Percentiles rank a stretch among this genome's conserved stretches.
Conservation (phyloP, 1,140 invertebrate genomes). For the Bombus confusus region DNA sequence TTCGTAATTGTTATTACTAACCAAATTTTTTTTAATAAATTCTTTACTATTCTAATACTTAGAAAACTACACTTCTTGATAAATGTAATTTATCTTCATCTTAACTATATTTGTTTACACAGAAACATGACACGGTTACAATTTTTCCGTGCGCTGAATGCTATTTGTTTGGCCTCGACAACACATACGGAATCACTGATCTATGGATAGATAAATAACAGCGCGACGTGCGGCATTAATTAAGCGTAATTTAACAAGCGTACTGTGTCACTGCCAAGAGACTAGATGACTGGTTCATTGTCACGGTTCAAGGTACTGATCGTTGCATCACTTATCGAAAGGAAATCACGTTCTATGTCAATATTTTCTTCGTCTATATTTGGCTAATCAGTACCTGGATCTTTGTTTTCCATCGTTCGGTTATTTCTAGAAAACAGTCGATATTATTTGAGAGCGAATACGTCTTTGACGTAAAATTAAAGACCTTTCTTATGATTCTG, state of each 20-base stretch:
- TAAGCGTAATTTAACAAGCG: constrained; percentile 39
- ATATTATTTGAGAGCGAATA: background rate
- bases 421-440: background rate
- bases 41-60: too few relatives aligned
- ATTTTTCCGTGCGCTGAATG: background rate
- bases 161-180: background rate
- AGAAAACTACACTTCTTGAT: too few relatives aligned
- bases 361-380: constrained; percentile 32
- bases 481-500: too few relatives aligned
- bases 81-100: too few relatives aligned
- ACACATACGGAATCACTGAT: constrained; percentile 4
- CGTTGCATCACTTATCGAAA: constrained; percentile 29
- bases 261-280: constrained; percentile 28
- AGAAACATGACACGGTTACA: background rate
- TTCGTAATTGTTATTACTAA: too few relatives aligned
- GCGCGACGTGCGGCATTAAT: constrained; percentile 29
- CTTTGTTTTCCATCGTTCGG: background rate
- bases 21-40: too few relatives aligned
- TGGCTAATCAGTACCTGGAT: constrained; percentile 23
- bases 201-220: constrained; percentile 28
- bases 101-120: background rate
- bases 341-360: constrained; percentile 24
- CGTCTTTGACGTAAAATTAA: background rate
- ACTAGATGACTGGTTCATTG: constrained; percentile 54
- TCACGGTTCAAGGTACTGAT: constrained; percentile 60